Evolutionary conservation across 2,888 invertebrate genomes (phyloP).

Genomic region (Agrotis segetum): DNA sequence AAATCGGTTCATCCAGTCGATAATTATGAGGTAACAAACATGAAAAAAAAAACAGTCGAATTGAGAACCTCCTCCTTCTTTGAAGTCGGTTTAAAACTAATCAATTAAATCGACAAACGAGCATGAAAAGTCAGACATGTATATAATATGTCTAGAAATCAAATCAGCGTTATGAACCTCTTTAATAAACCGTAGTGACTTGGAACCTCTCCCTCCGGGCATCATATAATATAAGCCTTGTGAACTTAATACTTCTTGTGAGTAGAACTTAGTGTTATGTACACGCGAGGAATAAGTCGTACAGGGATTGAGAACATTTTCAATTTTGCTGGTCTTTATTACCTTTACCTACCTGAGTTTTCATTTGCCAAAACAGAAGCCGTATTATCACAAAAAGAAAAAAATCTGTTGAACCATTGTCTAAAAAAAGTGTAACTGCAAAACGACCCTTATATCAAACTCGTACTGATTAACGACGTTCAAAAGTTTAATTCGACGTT

Average conservation of each 20-base stretch:
- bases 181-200: conserved; percentile 39
- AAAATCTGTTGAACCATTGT: too few relatives aligned
- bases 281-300: conserved; percentile 21
- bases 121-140: neutral
- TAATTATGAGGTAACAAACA: too few relatives aligned
- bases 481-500: too few relatives aligned
- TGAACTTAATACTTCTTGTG: conserved; percentile 51
- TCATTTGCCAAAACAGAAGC: neutral
- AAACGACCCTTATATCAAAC: too few relatives aligned
- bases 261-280: conserved; percentile 37
- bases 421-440: too few relatives aligned
- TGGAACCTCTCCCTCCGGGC: conserved; percentile 32
- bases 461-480: too few relatives aligned
- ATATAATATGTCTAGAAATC: conserved; percentile 7
- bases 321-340: neutral
- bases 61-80: too few relatives aligned
- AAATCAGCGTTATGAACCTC: conserved; percentile 23
- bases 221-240: conserved; percentile 30
- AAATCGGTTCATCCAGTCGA: too few relatives aligned
- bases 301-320: conserved; percentile 3
- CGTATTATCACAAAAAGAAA: neutral
- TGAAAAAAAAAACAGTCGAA: too few relatives aligned
- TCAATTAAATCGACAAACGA: neutral
- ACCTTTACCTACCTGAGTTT: too few relatives aligned
- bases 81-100: neutral